Evolutionary conservation across 2,113 vertebrate genomes (phyloP).

Genomic region (Herpailurus yagouaroundi): DNA sequence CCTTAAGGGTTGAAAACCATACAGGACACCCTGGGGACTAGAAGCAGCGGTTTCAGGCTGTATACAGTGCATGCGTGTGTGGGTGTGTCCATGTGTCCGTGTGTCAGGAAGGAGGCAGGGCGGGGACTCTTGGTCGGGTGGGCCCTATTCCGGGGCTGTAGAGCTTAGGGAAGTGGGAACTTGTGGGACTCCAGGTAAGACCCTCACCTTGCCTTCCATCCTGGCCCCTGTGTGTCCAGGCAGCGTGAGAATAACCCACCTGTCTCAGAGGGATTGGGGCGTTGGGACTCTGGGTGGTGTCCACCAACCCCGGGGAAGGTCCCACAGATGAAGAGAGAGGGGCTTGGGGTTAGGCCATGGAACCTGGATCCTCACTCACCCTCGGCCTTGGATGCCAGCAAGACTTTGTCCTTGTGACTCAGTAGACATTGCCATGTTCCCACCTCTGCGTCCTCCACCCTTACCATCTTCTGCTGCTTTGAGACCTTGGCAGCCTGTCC

Average conservation of each 20-base stretch:
- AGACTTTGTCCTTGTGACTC: neutral
- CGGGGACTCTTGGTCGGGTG: neutral
- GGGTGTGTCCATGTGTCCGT: neutral
- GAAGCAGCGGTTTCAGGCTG: neutral
- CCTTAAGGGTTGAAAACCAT: neutral
- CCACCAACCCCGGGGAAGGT: neutral
- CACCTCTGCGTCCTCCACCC: neutral
- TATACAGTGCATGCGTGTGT: rapidly evolving
- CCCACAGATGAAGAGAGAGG: neutral
- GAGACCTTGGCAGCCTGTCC: neutral
- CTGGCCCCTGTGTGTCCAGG: neutral
- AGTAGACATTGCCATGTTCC: conserved; percentile 69
- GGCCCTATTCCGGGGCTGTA: neutral
- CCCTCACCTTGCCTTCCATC: neutral
- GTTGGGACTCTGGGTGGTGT: neutral
- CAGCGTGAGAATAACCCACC: neutral
- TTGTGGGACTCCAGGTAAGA: neutral
- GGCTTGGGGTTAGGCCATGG: neutral
- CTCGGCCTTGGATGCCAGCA: neutral
- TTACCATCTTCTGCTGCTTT: neutral
- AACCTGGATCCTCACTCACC: conserved; percentile 56
- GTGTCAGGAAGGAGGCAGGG: neutral
- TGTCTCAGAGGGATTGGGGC: neutral
- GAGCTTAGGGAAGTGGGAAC: neutral
- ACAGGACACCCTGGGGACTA: neutral